A percentile compares a stretch with the other conserved stretches of the same genome.
Evolutionary conservation across 2,888 invertebrate species (phyloP).

Genomic region (Ecdyonurus torrentis): DNA sequence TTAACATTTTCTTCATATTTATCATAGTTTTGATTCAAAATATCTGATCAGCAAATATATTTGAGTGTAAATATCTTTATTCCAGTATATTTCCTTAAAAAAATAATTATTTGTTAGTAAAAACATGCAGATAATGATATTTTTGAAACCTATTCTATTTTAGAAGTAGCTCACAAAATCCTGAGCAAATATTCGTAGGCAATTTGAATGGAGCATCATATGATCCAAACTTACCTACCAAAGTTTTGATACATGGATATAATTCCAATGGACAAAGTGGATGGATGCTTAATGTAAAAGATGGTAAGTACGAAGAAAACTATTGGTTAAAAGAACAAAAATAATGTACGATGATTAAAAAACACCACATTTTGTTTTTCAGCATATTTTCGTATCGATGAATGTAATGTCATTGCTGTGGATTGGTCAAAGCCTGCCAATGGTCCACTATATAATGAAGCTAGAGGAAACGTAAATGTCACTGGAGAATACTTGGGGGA

Average conservation of each 20-base stretch:
- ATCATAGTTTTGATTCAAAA: too few species aligned
- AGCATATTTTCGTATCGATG: constrained; percentile 1
- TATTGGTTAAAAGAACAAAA: not conserved
- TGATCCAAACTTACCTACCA: constrained; percentile 9
- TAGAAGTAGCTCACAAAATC: not conserved
- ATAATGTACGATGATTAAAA: not conserved
- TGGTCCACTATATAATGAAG: constrained; percentile 15
- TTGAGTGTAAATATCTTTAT: too few species aligned
- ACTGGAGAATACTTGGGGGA: constrained; percentile 5
- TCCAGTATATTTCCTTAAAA: too few species aligned
- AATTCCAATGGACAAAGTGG: constrained; percentile 9
- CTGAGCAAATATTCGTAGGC: not conserved
- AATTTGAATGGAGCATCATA: constrained; percentile 5
- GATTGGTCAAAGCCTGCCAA: constrained; percentile 19
- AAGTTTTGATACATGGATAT: constrained; percentile 13
- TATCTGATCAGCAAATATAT: too few species aligned
- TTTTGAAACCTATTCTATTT: too few species aligned
- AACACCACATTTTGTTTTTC: not conserved
- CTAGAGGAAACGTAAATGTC: constrained; percentile 13
- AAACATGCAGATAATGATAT: too few species aligned
- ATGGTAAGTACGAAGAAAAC: constrained; percentile 8
- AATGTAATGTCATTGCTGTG: constrained; percentile 18
- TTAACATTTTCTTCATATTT: too few species aligned
- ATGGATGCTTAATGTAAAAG: constrained; percentile 9
- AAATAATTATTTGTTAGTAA: too few species aligned